Evolutionary conservation across 2,797 vertebrate species (phyloP).

Genomic region (Tenualosa thibaudeaui): DNA sequence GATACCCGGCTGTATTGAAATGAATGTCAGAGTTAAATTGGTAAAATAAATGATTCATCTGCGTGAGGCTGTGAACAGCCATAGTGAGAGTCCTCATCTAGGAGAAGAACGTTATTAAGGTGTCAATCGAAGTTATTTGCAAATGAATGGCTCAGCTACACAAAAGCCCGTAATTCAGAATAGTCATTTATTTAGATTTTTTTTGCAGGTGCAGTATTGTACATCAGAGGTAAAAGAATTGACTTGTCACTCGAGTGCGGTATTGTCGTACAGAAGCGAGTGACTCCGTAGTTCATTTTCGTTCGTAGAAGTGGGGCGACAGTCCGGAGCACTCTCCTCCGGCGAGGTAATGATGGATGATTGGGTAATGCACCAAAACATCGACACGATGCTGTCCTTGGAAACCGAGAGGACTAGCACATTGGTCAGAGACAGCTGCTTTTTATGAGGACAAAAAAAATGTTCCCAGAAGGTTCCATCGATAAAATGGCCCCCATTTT

Average conservation of each 20-base stretch:
- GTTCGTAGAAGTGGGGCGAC: background rate
- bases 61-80: background rate
- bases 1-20: background rate
- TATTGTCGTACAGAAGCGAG: constrained; percentile 4
- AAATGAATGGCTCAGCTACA: constrained; percentile 35
- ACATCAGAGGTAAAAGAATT: constrained; percentile 26
- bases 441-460: background rate
- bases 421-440: background rate
- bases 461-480: background rate
- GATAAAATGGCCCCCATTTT: background rate
- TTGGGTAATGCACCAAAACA: background rate
- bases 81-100: background rate
- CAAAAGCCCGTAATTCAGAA: constrained; percentile 16
- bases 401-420: background rate
- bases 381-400: background rate
- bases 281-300: background rate
- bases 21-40: background rate
- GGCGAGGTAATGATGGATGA: background rate
- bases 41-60: background rate
- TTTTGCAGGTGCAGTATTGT: constrained; percentile 1
- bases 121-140: constrained; percentile 42
- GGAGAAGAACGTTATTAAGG: constrained; percentile 49
- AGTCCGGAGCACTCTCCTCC: background rate
- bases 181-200: constrained; percentile 28
- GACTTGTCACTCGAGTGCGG: constrained; percentile 33